Base-by-base conservation (phyloP, 2,113 vertebrate species). In the Phoenicopterus ruber region DNA sequence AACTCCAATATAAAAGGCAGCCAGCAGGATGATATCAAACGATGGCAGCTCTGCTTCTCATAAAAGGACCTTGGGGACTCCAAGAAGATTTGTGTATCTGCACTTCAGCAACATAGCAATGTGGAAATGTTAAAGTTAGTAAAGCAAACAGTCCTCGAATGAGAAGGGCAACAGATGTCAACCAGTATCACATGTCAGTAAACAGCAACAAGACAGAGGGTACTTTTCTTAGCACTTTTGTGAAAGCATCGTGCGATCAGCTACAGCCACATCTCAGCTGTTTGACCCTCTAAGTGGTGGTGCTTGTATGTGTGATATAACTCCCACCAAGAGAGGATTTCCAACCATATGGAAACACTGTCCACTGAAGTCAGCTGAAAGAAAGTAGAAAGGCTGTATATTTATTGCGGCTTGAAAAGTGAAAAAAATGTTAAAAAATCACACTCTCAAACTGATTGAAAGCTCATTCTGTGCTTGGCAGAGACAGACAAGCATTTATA, bases 91-190 rank as follows among this genome's bases (percentile, higher is more conserved):
- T 94, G 92, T 88, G 74, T 95, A 96, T 93, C 95, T 95, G 93
- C 72, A 92, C 91, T 97, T 93, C 88, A 96, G 76, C 90, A 93
- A 84, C 90, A 83, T 25, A 92, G 96, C 93, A 85, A 95, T 94
- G 94, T 97, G 97, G 94, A 97, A 97, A 97, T 96, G 95, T 96
- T 98, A 96, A 96, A 96, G 94, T 93, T 94, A 97, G 96, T 82
- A 96, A 95, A 97, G 96, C 91, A 95, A 97, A 95, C 94, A 86
- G 88, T 94, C 95, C 96, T 96, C 94, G 92, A 86, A 96, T 93
- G 95, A 98, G 97, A 97, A 97, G 95, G 96, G 97, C 96, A 98
- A 97, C 97, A 98, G 97, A 98, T 98, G 97, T 98, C 97, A 98
- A 89, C 55, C 73, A 55, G 95, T 95, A 97, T 98, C 97, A 93